A percentile compares a stretch with the other conserved stretches of the same genome.
Evolutionary conservation across 2,888 invertebrate species (phyloP).

Genomic region (Drosophila limbata): DNA sequence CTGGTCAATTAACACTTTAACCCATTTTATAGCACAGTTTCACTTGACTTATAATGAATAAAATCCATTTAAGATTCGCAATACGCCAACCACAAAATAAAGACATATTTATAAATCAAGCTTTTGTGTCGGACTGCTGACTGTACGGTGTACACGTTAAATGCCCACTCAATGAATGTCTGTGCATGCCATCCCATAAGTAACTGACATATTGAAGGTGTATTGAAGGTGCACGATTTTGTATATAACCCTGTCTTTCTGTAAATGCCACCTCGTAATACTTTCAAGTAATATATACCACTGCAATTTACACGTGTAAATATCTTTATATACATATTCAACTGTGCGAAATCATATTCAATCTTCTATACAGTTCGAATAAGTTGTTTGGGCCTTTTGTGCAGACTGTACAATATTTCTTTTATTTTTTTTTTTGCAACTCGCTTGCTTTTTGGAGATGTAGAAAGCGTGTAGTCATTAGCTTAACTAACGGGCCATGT

Average conservation of each 20-base stretch:
- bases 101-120: conserved; percentile 32
- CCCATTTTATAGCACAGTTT: conserved; percentile 29
- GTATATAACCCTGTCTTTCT: not conserved
- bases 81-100: conserved; percentile 16
- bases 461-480: conserved; percentile 73
- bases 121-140: conserved; percentile 32
- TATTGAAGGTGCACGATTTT: conserved; percentile 32
- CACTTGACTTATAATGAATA: conserved; percentile 19
- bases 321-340: conserved; percentile 2
- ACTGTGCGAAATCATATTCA: conserved; percentile 4
- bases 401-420: conserved; percentile 54
- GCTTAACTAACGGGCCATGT: conserved; percentile 65
- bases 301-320: conserved; percentile 28
- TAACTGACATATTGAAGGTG: conserved; percentile 23
- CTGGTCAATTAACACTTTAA: conserved; percentile 38
- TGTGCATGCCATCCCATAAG: conserved; percentile 24
- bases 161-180: conserved; percentile 22
- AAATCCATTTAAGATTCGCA: conserved; percentile 36
- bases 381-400: conserved; percentile 27
- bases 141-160: conserved; percentile 39
- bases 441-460: conserved; percentile 26
- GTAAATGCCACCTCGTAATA: conserved; percentile 14
- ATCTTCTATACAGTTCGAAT: conserved; percentile 5
- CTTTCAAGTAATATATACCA: conserved; percentile 11
- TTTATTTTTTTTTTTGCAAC: conserved; percentile 3